Conservation (phyloP, 2,113 vertebrate species). For the Pollachius pollachius region DNA sequence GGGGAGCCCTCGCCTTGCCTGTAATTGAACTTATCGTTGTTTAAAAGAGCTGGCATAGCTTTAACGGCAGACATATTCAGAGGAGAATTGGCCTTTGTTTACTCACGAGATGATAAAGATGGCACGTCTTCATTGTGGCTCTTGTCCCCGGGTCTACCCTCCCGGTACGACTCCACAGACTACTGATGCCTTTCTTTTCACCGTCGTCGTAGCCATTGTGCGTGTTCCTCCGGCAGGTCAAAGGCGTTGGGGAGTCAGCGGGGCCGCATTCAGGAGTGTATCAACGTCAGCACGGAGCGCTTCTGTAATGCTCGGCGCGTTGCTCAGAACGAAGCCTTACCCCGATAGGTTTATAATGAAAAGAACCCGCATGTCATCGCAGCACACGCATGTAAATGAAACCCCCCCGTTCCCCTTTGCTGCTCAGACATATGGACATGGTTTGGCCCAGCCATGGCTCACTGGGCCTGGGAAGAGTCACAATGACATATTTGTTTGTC, state of each 20-base stretch:
- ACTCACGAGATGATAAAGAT: constrained; percentile 39
- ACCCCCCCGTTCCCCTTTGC: background rate
- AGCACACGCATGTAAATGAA: constrained; percentile 8
- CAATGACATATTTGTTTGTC: constrained; percentile 60
- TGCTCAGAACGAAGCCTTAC: background rate
- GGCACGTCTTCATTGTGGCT: constrained; percentile 8
- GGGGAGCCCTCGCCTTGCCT: constrained; percentile 42
- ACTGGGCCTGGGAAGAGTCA: constrained; percentile 40
- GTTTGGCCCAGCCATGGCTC: constrained; percentile 25
- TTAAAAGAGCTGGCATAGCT: constrained; percentile 41
- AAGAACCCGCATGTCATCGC: background rate
- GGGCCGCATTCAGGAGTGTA: background rate
- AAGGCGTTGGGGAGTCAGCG: no score
- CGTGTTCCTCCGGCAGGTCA: constrained; percentile 7
- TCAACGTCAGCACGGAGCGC: constrained; percentile 23
- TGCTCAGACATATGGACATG: constrained; percentile 43
- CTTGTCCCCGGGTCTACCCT: constrained; percentile 14
- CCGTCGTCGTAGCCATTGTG: constrained; percentile 8
- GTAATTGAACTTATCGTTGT: constrained; percentile 69
- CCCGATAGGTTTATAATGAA: background rate
- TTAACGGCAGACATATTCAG: constrained; percentile 50
- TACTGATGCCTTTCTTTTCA: constrained; percentile 22
- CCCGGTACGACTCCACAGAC: constrained; percentile 1
- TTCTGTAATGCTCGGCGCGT: background rate
- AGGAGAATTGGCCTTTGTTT: constrained; percentile 47